phyloP scores from a whole-genome alignment of 2,888 invertebrate species.

The Tenthredo scrophulariae region DNA sequence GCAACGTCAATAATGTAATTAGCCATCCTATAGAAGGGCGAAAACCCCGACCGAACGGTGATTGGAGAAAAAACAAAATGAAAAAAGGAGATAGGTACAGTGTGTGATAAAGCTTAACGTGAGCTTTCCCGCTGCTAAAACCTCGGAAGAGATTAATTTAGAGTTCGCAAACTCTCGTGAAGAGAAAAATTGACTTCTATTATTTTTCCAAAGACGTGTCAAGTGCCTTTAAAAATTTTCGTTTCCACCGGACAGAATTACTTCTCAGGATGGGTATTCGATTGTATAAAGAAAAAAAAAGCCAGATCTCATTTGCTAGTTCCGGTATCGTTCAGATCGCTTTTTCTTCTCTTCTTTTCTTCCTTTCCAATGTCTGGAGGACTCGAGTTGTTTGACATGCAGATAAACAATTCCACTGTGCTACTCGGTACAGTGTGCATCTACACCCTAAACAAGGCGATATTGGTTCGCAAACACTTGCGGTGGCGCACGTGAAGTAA shows the following conservation, averaged over 20 bases:
- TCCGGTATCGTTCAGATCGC: background rate
- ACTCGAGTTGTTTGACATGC: no score
- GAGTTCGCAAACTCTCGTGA: background rate
- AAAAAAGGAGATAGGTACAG: background rate
- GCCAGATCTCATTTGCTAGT: background rate
- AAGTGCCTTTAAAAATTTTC: background rate
- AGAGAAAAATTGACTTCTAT: slow-evolving; percentile 17
- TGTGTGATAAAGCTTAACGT: background rate
- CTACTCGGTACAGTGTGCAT: background rate
- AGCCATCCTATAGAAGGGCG: background rate
- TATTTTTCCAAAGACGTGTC: slow-evolving; percentile 1
- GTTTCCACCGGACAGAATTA: background rate
- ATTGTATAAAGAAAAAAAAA: background rate
- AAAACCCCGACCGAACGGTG: background rate
- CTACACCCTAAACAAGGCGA: slow-evolving; percentile 1
- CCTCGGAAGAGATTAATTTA: slow-evolving; percentile 24
- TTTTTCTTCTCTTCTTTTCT: background rate
- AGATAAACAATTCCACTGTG: background rate
- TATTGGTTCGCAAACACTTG: slow-evolving; percentile 30
- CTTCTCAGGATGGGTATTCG: background rate
- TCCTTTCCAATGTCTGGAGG: no score
- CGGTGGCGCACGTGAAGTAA: slow-evolving; percentile 8
- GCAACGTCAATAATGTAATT: slow-evolving; percentile 1
- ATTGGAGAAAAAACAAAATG: background rate
- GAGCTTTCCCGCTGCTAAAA: background rate